A percentile compares a stretch with the other conserved stretches of the same genome.
phyloP scores from a whole-genome alignment of 2,113 vertebrate genomes.

The Carettochelys insculpta region DNA sequence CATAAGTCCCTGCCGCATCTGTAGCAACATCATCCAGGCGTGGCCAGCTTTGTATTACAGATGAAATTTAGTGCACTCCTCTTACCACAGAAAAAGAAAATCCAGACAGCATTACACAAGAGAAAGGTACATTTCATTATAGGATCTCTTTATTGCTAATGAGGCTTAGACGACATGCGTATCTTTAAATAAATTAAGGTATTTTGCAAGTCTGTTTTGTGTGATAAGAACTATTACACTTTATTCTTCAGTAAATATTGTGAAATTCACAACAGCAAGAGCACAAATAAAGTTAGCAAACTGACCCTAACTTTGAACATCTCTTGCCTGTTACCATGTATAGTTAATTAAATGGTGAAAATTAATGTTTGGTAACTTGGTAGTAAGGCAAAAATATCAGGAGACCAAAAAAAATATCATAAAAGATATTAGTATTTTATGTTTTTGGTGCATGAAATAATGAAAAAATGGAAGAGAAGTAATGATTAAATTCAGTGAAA shows the following conservation, averaged over 20 bases:
- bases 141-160: constrained; percentile 57
- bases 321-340: constrained; percentile 34
- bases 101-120: constrained; percentile 62
- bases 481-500: constrained; percentile 51
- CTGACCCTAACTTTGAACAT: constrained; percentile 29
- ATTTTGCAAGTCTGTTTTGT: constrained; percentile 69
- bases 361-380: constrained; percentile 10
- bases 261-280: constrained; percentile 23
- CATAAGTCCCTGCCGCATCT: not conserved
- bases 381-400: constrained; percentile 56
- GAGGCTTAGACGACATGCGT: constrained; percentile 63
- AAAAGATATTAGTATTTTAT: constrained; percentile 25
- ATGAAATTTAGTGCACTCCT: not conserved
- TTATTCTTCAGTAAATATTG: constrained; percentile 63
- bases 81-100: constrained; percentile 54
- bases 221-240: constrained; percentile 61
- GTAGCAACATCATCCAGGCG: not conserved
- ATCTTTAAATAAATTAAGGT: constrained; percentile 45
- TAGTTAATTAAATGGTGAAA: constrained; percentile 39
- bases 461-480: constrained; percentile 49
- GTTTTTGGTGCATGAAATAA: constrained; percentile 38
- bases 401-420: not conserved
- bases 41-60: not conserved
- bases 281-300: constrained; percentile 47
- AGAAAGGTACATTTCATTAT: constrained; percentile 72